These are phyloP conservation scores for Colossoma macropomum DNA, from an alignment of 2,113 vertebrate genomes.

Conservation along the genomic window DNA sequence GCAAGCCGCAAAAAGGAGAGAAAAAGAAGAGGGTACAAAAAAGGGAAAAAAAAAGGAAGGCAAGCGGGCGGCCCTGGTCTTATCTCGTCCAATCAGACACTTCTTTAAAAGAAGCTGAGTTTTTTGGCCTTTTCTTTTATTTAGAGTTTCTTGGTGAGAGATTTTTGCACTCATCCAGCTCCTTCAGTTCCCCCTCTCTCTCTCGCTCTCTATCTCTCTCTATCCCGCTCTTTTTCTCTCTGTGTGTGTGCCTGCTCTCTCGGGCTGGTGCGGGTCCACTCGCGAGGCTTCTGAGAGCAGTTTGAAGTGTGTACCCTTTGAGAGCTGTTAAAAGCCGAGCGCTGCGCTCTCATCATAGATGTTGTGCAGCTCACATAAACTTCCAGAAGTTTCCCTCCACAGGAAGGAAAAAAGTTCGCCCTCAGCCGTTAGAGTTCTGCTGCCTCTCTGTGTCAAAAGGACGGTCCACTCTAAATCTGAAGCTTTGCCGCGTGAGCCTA, in stretches of 20 bases:
- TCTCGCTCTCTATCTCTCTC: conserved; percentile 18
- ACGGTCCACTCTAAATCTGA: conserved; percentile 23
- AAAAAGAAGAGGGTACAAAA: conserved; percentile 56
- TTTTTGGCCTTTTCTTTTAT: conserved; percentile 70
- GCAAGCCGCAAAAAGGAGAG: conserved; percentile 59
- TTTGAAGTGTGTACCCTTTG: conserved; percentile 79
- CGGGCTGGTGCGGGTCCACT: conserved; percentile 71
- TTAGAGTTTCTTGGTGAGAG: conserved; percentile 65
- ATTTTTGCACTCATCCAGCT: conserved; percentile 63
- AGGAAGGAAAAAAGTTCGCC: conserved; percentile 33
- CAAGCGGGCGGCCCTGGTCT: conserved; percentile 63
- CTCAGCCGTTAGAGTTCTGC: conserved; percentile 30
- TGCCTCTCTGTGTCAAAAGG: conserved; percentile 30
- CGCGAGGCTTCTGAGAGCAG: conserved; percentile 76
- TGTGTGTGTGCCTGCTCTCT: conserved; percentile 67
- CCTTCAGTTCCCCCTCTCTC: conserved; percentile 62
- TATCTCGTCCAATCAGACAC: conserved; percentile 77
- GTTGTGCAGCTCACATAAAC: conserved; percentile 51
- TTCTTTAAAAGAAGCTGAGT: conserved; percentile 63
- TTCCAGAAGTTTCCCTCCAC: conserved; percentile 51
- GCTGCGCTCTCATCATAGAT: conserved; percentile 66
- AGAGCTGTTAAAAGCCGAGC: conserved; percentile 77
- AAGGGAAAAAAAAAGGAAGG: conserved; percentile 48
- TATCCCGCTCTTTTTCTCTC: conserved; percentile 20
- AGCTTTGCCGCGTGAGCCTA: conserved; percentile 1